Evolutionary conservation across 2,797 vertebrate genomes (phyloP).

Genomic region (Falco novaeseelandiae): DNA sequence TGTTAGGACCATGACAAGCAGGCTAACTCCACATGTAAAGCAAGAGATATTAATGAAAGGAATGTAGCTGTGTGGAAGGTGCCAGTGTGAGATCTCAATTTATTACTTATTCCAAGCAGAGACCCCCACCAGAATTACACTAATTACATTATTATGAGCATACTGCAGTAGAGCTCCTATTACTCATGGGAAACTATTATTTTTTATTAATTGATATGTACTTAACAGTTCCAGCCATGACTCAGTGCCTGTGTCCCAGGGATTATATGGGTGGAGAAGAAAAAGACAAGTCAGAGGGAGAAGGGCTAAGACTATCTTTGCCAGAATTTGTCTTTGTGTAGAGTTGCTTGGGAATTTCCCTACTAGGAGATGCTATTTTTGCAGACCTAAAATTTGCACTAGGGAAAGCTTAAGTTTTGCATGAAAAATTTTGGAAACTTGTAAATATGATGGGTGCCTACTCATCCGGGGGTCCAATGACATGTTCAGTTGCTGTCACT

Average conservation of each 20-base stretch:
- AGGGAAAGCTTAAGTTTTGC: neutral
- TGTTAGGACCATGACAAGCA: neutral
- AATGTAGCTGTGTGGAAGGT: neutral
- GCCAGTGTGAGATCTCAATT: neutral
- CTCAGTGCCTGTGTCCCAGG: neutral
- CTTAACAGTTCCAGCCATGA: neutral
- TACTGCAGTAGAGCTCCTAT: neutral
- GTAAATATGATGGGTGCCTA: neutral
- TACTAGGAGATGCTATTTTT: neutral
- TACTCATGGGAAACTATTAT: slow-evolving; percentile 4
- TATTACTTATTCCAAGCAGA: neutral
- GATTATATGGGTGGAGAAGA: neutral
- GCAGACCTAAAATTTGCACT: neutral
- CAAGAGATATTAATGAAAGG: neutral
- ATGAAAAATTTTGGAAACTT: neutral
- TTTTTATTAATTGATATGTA: slow-evolving; percentile 25
- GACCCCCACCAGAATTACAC: neutral
- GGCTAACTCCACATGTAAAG: neutral
- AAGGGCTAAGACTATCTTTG: neutral
- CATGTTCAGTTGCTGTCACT: neutral
- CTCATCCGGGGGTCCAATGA: neutral
- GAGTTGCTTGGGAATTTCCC: neutral
- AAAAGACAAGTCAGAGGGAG: neutral
- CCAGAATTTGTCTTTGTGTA: neutral
- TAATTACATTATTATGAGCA: slow-evolving; percentile 38